Evolutionary conservation across 2,113 vertebrate species (phyloP).

Genomic region (Egretta garzetta): DNA sequence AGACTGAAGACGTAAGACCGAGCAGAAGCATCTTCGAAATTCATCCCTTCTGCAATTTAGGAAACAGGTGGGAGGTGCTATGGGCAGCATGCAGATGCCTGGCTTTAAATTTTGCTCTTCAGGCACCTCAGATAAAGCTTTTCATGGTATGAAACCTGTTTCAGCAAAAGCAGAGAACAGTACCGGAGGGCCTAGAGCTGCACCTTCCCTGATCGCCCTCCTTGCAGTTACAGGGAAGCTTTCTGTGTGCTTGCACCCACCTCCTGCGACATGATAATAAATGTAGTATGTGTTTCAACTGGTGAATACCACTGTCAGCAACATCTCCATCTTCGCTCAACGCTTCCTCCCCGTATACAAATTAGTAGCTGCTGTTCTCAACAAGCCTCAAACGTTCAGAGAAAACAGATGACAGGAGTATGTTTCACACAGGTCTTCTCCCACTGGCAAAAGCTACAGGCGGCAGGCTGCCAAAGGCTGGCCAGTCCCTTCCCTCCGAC

Average conservation of each 20-base stretch:
- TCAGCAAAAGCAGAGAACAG: neutral
- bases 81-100: neutral
- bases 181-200: neutral
- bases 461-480: neutral
- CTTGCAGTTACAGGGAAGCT: neutral
- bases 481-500: neutral
- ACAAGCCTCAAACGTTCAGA: neutral
- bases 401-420: neutral
- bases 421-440: neutral
- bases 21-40: neutral
- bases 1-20: neutral
- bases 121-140: fast-evolving
- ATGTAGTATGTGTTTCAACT: neutral
- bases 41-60: neutral
- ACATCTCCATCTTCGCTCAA: neutral
- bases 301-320: neutral
- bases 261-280: neutral
- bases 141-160: neutral
- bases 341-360: neutral
- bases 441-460: neutral
- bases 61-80: neutral
- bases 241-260: neutral
- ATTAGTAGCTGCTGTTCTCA: neutral
- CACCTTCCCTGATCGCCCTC: fast-evolving
- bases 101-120: neutral